These are phyloP conservation scores for Pseudorasbora parva DNA, from an alignment of 2,113 vertebrate genomes.

Conservation along the genomic window DNA sequence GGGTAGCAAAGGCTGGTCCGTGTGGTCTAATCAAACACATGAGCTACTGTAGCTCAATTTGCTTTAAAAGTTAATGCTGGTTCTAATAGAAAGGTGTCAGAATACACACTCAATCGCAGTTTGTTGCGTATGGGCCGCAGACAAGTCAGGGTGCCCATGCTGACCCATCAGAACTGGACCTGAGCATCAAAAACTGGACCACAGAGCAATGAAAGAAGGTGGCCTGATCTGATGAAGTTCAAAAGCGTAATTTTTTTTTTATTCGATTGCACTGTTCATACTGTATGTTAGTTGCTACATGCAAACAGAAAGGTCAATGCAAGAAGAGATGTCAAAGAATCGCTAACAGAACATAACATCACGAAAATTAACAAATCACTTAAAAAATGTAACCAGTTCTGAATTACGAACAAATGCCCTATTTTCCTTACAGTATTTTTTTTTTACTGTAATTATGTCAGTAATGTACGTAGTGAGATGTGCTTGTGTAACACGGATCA, in stretches of 20 bases:
- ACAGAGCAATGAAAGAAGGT: no score
- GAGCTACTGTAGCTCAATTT: no score
- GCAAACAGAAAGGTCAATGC: background rate
- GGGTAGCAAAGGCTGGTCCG: no score
- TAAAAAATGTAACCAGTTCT: background rate
- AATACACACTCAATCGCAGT: no score
- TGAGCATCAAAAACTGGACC: no score
- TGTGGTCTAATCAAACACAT: no score
- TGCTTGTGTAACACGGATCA: background rate
- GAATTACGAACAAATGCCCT: background rate
- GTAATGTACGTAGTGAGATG: background rate
- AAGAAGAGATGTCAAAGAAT: background rate
- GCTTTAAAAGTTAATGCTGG: no score
- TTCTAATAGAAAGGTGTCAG: no score
- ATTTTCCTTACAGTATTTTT: background rate
- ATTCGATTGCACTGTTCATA: background rate
- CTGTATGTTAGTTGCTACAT: background rate
- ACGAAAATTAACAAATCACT: background rate
- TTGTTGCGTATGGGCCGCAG: no score
- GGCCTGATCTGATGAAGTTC: background rate
- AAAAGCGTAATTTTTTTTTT: background rate
- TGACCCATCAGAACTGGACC: no score
- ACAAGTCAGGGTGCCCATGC: no score
- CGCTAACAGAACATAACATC: background rate
- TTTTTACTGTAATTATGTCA: background rate